Evolutionary conservation across 2,888 invertebrate genomes (phyloP).

Genomic region (Serripes groenlandicus): DNA sequence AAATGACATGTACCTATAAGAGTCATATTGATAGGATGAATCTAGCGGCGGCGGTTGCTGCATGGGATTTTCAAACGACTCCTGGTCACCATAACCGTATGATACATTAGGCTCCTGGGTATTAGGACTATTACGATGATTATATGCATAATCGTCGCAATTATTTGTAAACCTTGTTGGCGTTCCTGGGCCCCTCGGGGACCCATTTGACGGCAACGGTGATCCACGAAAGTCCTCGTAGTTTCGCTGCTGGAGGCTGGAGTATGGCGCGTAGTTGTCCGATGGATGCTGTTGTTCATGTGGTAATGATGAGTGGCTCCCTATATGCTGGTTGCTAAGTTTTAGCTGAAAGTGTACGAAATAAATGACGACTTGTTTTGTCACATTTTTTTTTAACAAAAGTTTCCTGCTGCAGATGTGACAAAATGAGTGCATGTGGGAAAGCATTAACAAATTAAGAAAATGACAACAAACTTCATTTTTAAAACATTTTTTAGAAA

Average conservation of each 20-base stretch:
- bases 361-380: not conserved
- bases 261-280: conserved; percentile 76
- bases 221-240: conserved; percentile 65
- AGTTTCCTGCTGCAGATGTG: too few relatives aligned
- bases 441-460: too few relatives aligned
- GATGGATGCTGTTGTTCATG: conserved; percentile 65
- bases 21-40: conserved; percentile 55
- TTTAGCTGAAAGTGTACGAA: conserved; percentile 49
- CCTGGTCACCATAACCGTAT: conserved; percentile 57
- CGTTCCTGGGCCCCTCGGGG: conserved; percentile 66
- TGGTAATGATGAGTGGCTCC: conserved; percentile 60
- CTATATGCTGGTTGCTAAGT: conserved; percentile 49
- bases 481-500: too few relatives aligned
- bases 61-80: conserved; percentile 63
- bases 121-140: conserved; percentile 61
- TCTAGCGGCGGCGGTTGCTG: conserved; percentile 57
- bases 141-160: conserved; percentile 69
- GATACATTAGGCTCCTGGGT: conserved; percentile 52
- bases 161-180: conserved; percentile 76
- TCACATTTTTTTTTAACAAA: too few relatives aligned
- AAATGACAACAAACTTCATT: too few relatives aligned
- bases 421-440: too few relatives aligned
- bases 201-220: conserved; percentile 65
- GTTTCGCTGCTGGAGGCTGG: conserved; percentile 63
- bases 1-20: conserved; percentile 67